These are phyloP conservation scores for Falcaria lacertinaria DNA, from an alignment of 2,888 invertebrate genomes.

Conservation along the genomic window DNA sequence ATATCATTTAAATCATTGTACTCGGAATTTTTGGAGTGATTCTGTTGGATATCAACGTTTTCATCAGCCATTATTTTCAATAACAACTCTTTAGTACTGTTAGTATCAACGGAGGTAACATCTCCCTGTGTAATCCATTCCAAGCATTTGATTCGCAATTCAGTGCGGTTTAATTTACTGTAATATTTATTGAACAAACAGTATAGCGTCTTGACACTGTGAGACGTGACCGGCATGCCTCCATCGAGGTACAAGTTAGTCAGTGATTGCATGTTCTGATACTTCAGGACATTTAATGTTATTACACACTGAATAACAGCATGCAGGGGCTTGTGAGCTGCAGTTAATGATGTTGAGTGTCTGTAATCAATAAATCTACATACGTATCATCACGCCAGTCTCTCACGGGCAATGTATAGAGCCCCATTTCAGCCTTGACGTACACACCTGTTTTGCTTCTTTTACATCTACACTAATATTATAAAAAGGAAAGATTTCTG, in stretches of 20 bases:
- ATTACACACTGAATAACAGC: slow-evolving; percentile 50
- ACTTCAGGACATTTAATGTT: slow-evolving; percentile 38
- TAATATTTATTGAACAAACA: slow-evolving; percentile 37
- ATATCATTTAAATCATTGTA: slow-evolving; percentile 33
- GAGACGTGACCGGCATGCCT: slow-evolving; percentile 55
- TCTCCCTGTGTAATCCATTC: slow-evolving; percentile 50
- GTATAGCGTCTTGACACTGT: slow-evolving; percentile 47
- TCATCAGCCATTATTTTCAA: slow-evolving; percentile 50
- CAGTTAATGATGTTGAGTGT: slow-evolving; percentile 41
- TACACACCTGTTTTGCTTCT: too few species aligned
- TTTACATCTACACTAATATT: too few species aligned
- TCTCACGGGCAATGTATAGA: too few species aligned
- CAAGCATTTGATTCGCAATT: slow-evolving; percentile 43
- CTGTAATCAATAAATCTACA: slow-evolving; percentile 39
- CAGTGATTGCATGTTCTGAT: slow-evolving; percentile 46
- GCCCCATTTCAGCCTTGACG: too few species aligned
- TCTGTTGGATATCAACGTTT: slow-evolving; percentile 32
- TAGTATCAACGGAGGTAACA: slow-evolving; percentile 24
- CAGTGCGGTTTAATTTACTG: slow-evolving; percentile 47
- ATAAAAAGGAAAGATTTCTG: too few species aligned
- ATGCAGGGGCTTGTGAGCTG: slow-evolving; percentile 50
- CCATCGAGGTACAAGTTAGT: slow-evolving; percentile 60
- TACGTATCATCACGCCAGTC: too few species aligned
- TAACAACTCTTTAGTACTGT: slow-evolving; percentile 36
- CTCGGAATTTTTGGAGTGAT: slow-evolving; percentile 6